Evolutionary conservation across 2,888 invertebrate species (phyloP), one percentile per base, ranked within the genome.

Genomic region (Nomada goodeniana): DNA sequence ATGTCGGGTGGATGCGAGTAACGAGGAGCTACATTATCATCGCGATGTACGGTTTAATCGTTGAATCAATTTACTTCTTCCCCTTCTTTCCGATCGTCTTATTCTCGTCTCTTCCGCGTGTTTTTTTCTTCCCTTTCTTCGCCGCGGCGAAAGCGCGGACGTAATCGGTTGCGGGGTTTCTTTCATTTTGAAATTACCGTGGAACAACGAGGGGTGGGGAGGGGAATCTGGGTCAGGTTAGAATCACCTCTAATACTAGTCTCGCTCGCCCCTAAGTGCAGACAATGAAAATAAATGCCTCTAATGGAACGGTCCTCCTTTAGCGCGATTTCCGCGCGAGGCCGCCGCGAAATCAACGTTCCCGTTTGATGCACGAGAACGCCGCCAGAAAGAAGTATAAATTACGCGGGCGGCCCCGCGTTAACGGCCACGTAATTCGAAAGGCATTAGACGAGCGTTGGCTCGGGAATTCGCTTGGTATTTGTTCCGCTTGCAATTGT

Each of bases 201-300:
- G 69, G 60, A 68, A 63, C 63, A 53, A 70, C 70, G 67, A 57
- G 57, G 69, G 65, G 67, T 53, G 57, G 69, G 65, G 23, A 1
- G 2, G 52, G 50, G 61, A 79, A 78, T 83, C 57, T 80, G 60
- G 76, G 74, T 82, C 74, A 63, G 70, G 82, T 69, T 69, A 71
- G 72, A 84, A 86, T 84, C 82, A 64, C 80, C 74, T 80, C 76
- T 84, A 86, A 84, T 71, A 71, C 84, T 26, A 68, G 68, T 53
- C 78, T 85, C 53, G 75, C 61, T 65, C 70, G n/a, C 60, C 67
- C 65, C 76, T 83, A 79, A 85, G 83, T 83, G 86, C 85, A 76
- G 83, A 78, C 77, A 83, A 76, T 70, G 76, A 78, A 69, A 81
- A 85, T 85, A 86, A 86, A 81, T 86, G 85, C 85, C 79, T 83